Conservation (phyloP, 2,113 vertebrate species). For the Lethenteron camtschaticum region DNA sequence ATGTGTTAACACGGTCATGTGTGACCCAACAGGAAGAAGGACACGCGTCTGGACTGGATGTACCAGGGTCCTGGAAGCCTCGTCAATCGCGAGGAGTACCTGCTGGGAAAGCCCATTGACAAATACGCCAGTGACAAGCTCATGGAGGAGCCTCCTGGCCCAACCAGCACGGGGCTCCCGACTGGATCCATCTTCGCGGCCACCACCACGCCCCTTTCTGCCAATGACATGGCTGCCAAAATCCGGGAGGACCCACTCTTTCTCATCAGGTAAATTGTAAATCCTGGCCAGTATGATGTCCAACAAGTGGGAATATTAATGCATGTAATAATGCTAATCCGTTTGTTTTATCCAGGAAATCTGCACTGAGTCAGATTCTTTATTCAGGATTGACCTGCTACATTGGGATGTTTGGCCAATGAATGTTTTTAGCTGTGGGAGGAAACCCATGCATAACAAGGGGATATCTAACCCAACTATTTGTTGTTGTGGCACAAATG, state of each 20-base stretch:
- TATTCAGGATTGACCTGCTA: no score
- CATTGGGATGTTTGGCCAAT: no score
- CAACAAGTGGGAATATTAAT: no score
- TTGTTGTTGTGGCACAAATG: no score
- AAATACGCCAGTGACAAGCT: constrained; percentile 61
- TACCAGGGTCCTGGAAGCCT: constrained; percentile 74
- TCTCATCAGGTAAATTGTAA: constrained; percentile 44
- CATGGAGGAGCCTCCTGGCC: constrained; percentile 47
- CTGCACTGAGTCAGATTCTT: no score
- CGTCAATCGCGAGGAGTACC: constrained; percentile 77
- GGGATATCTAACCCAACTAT: no score
- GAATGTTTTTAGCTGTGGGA: no score
- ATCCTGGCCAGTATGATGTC: no score
- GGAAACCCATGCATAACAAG: no score
- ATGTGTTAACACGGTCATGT: not conserved
- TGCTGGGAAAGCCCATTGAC: constrained; percentile 70
- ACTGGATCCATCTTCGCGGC: constrained; percentile 68
- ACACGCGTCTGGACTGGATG: constrained; percentile 97
- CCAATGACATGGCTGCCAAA: constrained; percentile 69
- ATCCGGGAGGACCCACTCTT: constrained; percentile 88
- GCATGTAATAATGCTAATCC: no score
- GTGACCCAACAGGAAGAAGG: constrained; percentile 37
- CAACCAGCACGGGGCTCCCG: constrained; percentile 51
- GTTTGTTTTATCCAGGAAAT: no score
- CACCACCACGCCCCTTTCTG: constrained; percentile 29